phyloP scores from a whole-genome alignment of 2,888 invertebrate species.

The Gryllus longicercus region DNA sequence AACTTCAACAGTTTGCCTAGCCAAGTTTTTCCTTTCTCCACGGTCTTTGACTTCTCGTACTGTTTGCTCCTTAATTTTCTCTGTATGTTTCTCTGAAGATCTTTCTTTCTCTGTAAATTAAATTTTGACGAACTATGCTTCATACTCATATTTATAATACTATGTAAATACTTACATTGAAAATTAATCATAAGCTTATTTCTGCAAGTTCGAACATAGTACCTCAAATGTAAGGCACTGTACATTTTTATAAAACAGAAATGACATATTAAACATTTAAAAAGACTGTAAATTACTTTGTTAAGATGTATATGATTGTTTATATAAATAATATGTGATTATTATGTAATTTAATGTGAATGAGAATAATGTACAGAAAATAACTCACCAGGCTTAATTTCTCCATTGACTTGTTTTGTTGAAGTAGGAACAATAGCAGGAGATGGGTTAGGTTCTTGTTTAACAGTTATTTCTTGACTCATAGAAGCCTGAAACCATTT shows the following conservation, averaged over 20 bases:
- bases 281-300: too few species aligned
- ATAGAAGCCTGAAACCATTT: constrained; percentile 31
- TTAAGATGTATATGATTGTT: too few species aligned
- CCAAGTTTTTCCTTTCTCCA: constrained; percentile 33
- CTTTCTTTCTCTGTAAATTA: constrained; percentile 29
- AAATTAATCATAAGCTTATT: neutral
- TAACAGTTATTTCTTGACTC: constrained; percentile 31
- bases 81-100: constrained; percentile 33
- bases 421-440: constrained; percentile 22
- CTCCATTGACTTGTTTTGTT: constrained; percentile 37
- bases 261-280: too few species aligned
- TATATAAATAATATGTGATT: too few species aligned
- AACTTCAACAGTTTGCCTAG: neutral
- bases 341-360: too few species aligned
- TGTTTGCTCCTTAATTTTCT: constrained; percentile 33
- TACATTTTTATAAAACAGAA: too few species aligned
- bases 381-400: constrained; percentile 30
- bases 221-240: too few species aligned
- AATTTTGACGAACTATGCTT: neutral
- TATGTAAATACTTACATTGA: too few species aligned
- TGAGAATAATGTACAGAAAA: too few species aligned
- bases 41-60: constrained; percentile 30
- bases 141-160: too few species aligned
- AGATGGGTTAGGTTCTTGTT: constrained; percentile 32
- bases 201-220: too few species aligned